phyloP scores from a whole-genome alignment of 2,888 invertebrate genomes.

The Ctenicera cuprea region DNA sequence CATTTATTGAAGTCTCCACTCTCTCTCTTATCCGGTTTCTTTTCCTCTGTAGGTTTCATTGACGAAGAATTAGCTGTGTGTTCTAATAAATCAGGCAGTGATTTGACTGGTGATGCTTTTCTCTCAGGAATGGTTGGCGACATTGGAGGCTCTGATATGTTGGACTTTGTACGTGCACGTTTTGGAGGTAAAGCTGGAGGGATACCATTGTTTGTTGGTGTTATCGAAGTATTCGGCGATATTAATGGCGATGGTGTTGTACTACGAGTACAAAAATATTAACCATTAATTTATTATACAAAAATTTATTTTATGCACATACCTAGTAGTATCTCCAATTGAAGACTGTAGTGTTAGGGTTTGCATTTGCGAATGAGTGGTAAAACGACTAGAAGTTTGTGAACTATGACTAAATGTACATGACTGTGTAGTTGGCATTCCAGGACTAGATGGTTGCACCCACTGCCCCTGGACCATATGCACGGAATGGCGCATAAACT shows the following conservation, averaged over 20 bases:
- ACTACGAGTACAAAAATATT: constrained; percentile 26
- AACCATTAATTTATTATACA: too few relatives aligned
- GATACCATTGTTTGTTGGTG: constrained; percentile 64
- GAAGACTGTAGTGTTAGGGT: constrained; percentile 59
- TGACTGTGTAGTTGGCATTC: constrained; percentile 76
- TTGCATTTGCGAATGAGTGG: constrained; percentile 64
- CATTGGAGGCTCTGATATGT: constrained; percentile 71
- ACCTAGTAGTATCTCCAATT: constrained; percentile 56
- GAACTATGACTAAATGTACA: constrained; percentile 74
- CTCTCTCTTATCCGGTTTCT: constrained; percentile 60
- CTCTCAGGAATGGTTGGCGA: constrained; percentile 54
- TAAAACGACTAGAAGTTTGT: constrained; percentile 64
- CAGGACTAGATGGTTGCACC: constrained; percentile 59
- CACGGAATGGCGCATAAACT: constrained; percentile 91
- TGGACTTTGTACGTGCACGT: constrained; percentile 74
- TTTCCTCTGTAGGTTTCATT: constrained; percentile 55
- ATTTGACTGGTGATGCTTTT: constrained; percentile 58
- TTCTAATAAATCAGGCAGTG: constrained; percentile 69
- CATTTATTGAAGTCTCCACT: constrained; percentile 58
- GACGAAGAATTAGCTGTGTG: constrained; percentile 62
- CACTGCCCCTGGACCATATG: constrained; percentile 75
- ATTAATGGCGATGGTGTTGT: constrained; percentile 61
- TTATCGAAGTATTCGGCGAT: constrained; percentile 53
- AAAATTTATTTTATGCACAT: not conserved
- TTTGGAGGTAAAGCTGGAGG: constrained; percentile 80